Evolutionary conservation across 2,113 vertebrate genomes (phyloP).

Genomic region (Heterotis niloticus): DNA sequence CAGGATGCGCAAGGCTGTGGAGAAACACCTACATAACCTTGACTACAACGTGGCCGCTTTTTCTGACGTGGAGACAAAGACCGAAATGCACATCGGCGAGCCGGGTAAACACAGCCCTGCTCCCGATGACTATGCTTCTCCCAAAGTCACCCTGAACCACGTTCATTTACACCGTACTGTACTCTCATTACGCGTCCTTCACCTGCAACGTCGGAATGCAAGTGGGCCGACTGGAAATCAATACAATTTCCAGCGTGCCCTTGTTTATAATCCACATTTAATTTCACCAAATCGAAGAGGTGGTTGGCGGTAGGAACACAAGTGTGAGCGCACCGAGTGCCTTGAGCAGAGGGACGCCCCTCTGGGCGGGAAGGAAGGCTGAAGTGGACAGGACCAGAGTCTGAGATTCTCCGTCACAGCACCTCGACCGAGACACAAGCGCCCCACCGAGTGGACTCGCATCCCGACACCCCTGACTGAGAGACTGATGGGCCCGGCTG

Average conservation of each 20-base stretch:
- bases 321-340: constrained; percentile 38
- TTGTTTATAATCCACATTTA: constrained; percentile 32
- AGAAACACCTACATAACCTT: constrained; percentile 12
- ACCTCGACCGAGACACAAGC: constrained; percentile 23
- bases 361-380: constrained; percentile 30
- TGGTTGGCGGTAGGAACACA: constrained; percentile 32
- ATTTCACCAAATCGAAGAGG: constrained; percentile 29
- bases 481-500: constrained; percentile 33
- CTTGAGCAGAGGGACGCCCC: constrained; percentile 35
- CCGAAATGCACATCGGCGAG: background rate
- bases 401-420: constrained; percentile 36
- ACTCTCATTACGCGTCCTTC: constrained; percentile 13
- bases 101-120: background rate
- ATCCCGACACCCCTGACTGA: constrained; percentile 26
- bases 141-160: background rate
- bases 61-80: constrained; percentile 1
- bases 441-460: constrained; percentile 19
- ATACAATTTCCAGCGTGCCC: constrained; percentile 24
- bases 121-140: background rate
- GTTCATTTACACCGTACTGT: background rate
- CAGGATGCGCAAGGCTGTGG: background rate
- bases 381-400: constrained; percentile 19
- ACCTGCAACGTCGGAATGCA: constrained; percentile 26
- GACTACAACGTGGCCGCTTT: constrained; percentile 3
- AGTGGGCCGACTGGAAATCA: constrained; percentile 21